phyloP scores from a whole-genome alignment of 2,888 invertebrate species.

The Pterostichus madidus region DNA sequence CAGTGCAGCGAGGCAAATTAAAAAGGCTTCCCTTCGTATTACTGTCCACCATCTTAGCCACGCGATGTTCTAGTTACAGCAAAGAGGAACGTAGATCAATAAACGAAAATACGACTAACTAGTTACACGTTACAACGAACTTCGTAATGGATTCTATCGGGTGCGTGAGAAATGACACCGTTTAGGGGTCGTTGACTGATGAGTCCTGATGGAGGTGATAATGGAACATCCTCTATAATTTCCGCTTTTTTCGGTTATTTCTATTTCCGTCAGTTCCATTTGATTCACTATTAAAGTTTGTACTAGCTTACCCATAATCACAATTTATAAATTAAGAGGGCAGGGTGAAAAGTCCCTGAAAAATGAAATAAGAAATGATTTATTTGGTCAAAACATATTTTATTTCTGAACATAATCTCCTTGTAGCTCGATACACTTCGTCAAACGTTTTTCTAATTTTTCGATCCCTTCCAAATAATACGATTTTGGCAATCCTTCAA shows the following conservation, averaged over 20 bases:
- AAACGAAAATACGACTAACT: slow-evolving; percentile 1
- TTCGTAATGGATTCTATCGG: background rate
- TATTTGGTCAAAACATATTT: no score
- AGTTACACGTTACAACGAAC: slow-evolving; percentile 12
- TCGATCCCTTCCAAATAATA: no score
- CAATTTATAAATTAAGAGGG: no score
- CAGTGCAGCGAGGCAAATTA: slow-evolving; percentile 11
- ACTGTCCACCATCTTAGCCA: background rate
- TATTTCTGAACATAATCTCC: no score
- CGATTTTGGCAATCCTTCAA: no score
- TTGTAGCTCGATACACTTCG: no score
- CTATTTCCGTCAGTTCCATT: no score
- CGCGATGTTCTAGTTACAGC: background rate
- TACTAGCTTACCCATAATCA: no score
- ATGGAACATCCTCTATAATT: background rate
- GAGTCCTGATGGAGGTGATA: background rate
- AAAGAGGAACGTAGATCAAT: slow-evolving; percentile 5
- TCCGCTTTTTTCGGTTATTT: background rate
- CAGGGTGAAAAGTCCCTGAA: no score
- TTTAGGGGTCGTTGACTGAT: slow-evolving; percentile 41
- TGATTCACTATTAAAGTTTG: no score
- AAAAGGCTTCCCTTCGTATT: slow-evolving; percentile 42
- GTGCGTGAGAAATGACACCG: slow-evolving; percentile 9
- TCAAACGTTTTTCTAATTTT: no score
- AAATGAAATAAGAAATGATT: no score